Percentiles rank a stretch among this genome's conserved stretches.
Evolutionary conservation across 2,888 invertebrate genomes (phyloP).

Genomic region (Eupithecia exiguata): DNA sequence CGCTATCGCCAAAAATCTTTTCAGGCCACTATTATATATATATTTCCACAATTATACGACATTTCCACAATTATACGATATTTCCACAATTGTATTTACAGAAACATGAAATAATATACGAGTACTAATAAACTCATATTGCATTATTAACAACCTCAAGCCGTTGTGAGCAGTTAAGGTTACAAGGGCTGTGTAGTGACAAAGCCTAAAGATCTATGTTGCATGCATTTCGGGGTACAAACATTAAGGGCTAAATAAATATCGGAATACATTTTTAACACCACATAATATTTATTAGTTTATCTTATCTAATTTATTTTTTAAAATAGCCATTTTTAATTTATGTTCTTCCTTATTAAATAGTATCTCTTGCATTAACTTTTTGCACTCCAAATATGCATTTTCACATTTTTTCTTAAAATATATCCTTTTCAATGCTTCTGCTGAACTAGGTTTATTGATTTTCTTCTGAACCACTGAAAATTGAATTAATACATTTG

Average conservation of each 20-base stretch:
- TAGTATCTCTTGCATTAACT: background rate
- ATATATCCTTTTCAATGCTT: background rate
- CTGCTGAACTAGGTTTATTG: background rate
- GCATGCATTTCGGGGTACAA: background rate
- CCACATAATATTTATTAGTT: background rate
- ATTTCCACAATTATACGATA: no score
- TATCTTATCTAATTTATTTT: background rate
- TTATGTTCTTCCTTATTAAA: background rate
- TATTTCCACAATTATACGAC: no score
- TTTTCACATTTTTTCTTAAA: background rate
- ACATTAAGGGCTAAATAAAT: constrained; percentile 1
- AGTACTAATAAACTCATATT: no score
- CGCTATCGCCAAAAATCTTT: no score
- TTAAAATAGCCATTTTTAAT: background rate
- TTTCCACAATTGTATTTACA: no score
- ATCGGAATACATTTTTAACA: background rate
- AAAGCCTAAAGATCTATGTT: no score
- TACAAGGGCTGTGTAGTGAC: no score
- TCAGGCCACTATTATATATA: no score
- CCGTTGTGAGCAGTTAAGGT: no score
- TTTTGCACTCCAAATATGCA: constrained; percentile 2
- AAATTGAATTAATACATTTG: background rate
- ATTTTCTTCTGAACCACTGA: constrained; percentile 6
- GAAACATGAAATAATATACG: no score
- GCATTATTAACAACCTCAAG: no score